These are phyloP conservation scores for Morpho helenor DNA, from an alignment of 2,888 invertebrate genomes.

Conservation along the genomic window DNA sequence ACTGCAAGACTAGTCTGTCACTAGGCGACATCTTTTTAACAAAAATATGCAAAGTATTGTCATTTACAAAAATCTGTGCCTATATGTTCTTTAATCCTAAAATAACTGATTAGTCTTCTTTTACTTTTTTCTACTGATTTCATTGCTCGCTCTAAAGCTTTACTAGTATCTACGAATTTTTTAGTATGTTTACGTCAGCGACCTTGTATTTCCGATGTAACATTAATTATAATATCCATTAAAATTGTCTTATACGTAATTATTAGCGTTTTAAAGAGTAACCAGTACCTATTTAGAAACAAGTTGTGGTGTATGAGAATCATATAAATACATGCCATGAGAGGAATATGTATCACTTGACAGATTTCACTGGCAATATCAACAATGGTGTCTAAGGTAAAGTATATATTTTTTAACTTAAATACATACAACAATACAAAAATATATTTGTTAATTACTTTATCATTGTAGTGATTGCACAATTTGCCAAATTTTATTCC, in stretches of 20 bases:
- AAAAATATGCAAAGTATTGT: no score
- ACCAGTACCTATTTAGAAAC: conserved; percentile 14
- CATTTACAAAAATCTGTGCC: no score
- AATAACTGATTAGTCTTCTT: no score
- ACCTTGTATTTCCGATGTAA: conserved; percentile 8
- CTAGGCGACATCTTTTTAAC: no score
- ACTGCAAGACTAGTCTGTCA: no score
- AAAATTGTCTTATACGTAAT: conserved; percentile 5
- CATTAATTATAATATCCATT: conserved; percentile 15
- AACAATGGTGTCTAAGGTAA: conserved; percentile 25
- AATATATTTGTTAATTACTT: background rate
- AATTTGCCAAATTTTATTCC: no score
- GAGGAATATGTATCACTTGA: conserved; percentile 17
- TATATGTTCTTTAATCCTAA: no score
- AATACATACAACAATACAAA: no score
- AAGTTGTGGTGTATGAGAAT: conserved; percentile 5
- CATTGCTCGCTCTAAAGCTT: no score
- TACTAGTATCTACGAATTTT: background rate
- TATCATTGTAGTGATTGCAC: background rate
- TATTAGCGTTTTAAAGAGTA: conserved; percentile 13
- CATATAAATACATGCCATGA: conserved; percentile 20
- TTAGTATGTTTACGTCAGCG: background rate
- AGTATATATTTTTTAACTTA: background rate
- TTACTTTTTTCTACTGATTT: no score
- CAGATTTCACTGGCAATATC: conserved; percentile 13